These are phyloP conservation scores for Centrocercus urophasianus DNA, from an alignment of 2,113 vertebrate species.

Conservation along the genomic window DNA sequence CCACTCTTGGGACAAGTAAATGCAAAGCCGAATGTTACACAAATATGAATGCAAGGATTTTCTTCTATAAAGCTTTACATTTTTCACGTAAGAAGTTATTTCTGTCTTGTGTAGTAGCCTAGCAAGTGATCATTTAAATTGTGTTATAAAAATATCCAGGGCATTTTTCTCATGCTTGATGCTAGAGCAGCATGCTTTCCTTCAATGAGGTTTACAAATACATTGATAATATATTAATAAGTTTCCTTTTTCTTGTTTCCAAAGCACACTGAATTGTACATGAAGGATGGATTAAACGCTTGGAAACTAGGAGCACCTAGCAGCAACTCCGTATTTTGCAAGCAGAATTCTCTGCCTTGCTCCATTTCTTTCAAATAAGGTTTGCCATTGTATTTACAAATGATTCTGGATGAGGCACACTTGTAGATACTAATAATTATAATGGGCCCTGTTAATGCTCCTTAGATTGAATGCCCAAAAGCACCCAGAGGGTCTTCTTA, in stretches of 20 bases:
- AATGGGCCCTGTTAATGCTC: background rate
- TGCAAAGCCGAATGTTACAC: background rate
- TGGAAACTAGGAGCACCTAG: constrained; percentile 12
- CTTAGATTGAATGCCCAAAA: constrained; percentile 10
- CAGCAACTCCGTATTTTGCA: constrained; percentile 13
- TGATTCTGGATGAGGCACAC: background rate
- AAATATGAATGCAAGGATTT: background rate
- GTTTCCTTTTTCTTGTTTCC: background rate
- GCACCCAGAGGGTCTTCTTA: background rate
- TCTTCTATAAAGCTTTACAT: background rate
- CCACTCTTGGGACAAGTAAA: background rate
- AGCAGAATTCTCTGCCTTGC: background rate
- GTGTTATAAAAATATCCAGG: background rate
- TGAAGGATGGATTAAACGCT: background rate
- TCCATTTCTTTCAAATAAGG: constrained; percentile 16
- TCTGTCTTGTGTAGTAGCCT: background rate
- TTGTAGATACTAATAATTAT: constrained; percentile 4
- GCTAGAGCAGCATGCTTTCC: background rate
- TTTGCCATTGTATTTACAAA: constrained; percentile 7
- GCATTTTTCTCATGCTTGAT: background rate
- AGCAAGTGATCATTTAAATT: background rate
- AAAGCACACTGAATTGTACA: background rate
- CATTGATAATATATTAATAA: background rate
- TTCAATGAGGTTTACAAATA: background rate
- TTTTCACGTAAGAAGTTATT: background rate